Percentiles rank a stretch among this genome's conserved stretches.
Evolutionary conservation across 2,113 vertebrate species (phyloP).

Genomic region (Charina bottae): DNA sequence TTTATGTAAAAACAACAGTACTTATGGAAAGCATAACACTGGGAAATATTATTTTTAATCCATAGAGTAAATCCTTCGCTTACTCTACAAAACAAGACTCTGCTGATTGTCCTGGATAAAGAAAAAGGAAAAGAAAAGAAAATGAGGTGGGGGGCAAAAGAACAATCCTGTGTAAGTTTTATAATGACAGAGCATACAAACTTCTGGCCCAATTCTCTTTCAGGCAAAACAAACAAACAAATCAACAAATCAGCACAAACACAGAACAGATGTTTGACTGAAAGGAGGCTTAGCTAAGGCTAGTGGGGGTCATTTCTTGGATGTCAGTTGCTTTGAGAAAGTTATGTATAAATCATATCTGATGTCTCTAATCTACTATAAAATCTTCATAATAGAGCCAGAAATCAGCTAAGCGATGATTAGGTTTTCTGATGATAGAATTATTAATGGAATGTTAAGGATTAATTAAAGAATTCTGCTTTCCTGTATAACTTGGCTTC

Average conservation of each 20-base stretch:
- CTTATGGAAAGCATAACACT: background rate
- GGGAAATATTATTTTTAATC: constrained; percentile 1
- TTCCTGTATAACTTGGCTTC: constrained; percentile 43
- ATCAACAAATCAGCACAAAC: constrained; percentile 67
- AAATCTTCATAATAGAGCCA: constrained; percentile 57
- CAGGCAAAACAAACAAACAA: constrained; percentile 59
- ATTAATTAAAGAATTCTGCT: constrained; percentile 55
- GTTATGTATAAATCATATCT: constrained; percentile 49
- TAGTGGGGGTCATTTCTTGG: constrained; percentile 58
- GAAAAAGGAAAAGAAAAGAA: background rate
- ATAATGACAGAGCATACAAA: constrained; percentile 39
- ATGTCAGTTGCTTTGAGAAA: constrained; percentile 55
- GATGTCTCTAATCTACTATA: constrained; percentile 56
- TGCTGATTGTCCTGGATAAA: background rate
- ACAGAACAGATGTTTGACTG: constrained; percentile 67
- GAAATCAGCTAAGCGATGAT: constrained; percentile 58
- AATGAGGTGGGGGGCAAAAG: background rate
- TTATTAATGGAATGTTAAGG: constrained; percentile 32
- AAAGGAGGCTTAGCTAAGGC: constrained; percentile 52
- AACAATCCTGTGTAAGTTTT: constrained; percentile 12
- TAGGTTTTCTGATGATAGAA: constrained; percentile 54
- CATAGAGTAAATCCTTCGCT: constrained; percentile 4
- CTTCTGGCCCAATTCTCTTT: constrained; percentile 48
- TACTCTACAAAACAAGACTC: background rate
- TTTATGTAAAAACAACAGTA: background rate